Percentiles rank a stretch among this genome's conserved stretches.
Evolutionary conservation across 1,140 invertebrate species (phyloP).

Genomic region (Bombyx mandarina): DNA sequence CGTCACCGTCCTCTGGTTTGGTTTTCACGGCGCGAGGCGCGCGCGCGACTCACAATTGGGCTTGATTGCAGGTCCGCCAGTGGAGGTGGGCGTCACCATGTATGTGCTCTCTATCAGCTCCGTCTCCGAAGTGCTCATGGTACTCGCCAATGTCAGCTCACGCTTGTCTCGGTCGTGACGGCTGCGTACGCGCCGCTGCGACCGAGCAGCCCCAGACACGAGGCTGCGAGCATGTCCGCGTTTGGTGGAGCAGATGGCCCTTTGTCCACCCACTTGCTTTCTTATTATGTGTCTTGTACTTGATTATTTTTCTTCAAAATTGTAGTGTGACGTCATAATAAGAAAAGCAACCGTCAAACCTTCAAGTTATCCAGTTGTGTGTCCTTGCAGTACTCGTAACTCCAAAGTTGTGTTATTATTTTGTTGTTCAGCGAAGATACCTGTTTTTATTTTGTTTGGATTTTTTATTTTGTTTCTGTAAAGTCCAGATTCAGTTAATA

Average conservation of each 20-base stretch:
- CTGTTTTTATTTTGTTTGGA: conserved; percentile 10
- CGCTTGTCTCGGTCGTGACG: conserved; percentile 40
- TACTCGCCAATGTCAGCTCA: conserved; percentile 71
- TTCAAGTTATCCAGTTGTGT: conserved; percentile 52
- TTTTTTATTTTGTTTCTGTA: not conserved
- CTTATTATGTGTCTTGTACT: conserved; percentile 53
- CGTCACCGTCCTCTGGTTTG: conserved; percentile 66
- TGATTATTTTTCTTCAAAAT: conserved; percentile 12
- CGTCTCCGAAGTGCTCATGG: conserved; percentile 97
- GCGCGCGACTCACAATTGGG: conserved; percentile 42
- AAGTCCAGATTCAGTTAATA: not conserved
- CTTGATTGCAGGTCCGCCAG: conserved; percentile 89
- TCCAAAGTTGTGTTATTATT: conserved; percentile 48
- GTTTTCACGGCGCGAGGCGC: conserved; percentile 64
- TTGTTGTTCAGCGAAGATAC: conserved; percentile 31
- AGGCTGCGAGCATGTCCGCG: conserved; percentile 64
- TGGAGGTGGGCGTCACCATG: conserved; percentile 96
- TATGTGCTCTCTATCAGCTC: conserved; percentile 97
- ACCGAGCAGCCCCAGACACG: conserved; percentile 61
- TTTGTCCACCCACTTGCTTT: conserved; percentile 61
- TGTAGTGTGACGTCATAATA: conserved; percentile 46
- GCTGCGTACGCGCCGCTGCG: conserved; percentile 35
- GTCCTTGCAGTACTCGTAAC: conserved; percentile 64
- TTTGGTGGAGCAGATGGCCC: conserved; percentile 61
- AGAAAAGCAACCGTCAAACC: conserved; percentile 56